Evolutionary conservation across 2,113 vertebrate species (phyloP).

Genomic region (Myanophis thanlyinensis): DNA sequence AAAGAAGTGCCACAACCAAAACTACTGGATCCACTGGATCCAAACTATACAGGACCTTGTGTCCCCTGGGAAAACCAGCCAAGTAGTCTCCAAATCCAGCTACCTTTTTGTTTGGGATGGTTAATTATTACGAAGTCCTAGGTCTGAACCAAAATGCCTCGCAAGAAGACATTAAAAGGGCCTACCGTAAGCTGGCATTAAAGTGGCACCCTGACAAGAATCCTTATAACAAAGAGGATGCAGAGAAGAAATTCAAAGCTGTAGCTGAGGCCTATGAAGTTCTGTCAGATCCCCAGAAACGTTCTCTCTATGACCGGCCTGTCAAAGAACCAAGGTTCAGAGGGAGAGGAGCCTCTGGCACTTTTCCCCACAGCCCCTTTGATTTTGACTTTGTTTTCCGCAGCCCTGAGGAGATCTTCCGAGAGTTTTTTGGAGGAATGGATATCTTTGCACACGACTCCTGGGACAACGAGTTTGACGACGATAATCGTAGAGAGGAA

Average conservation of each 20-base stretch:
- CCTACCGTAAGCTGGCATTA: slow-evolving; percentile 84
- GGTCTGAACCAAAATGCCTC: slow-evolving; percentile 74
- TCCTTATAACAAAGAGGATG: slow-evolving; percentile 80
- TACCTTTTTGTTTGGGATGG: slow-evolving; percentile 44
- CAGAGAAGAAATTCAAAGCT: slow-evolving; percentile 71
- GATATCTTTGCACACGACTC: slow-evolving; percentile 48
- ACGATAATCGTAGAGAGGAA: neutral
- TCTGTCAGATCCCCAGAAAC: slow-evolving; percentile 60
- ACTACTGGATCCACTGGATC: slow-evolving; percentile 16
- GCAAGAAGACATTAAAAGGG: slow-evolving; percentile 84
- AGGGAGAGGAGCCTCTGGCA: neutral
- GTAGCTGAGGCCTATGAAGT: slow-evolving; percentile 62
- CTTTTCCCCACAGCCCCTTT: neutral
- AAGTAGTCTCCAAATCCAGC: neutral
- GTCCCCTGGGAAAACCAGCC: neutral
- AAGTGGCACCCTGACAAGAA: slow-evolving; percentile 95
- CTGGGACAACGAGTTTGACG: slow-evolving; percentile 32
- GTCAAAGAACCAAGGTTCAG: slow-evolving; percentile 38
- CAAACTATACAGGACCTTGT: neutral
- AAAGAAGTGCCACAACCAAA: neutral
- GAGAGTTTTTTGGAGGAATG: slow-evolving; percentile 35
- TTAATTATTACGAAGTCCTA: slow-evolving; percentile 81
- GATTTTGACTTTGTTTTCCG: slow-evolving; percentile 30
- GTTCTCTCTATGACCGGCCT: slow-evolving; percentile 38
- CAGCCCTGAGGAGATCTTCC: slow-evolving; percentile 35